Percentiles rank a stretch among this genome's conserved stretches.
phyloP scores from a whole-genome alignment of 1,140 invertebrate species.

The Euschistus heros region DNA sequence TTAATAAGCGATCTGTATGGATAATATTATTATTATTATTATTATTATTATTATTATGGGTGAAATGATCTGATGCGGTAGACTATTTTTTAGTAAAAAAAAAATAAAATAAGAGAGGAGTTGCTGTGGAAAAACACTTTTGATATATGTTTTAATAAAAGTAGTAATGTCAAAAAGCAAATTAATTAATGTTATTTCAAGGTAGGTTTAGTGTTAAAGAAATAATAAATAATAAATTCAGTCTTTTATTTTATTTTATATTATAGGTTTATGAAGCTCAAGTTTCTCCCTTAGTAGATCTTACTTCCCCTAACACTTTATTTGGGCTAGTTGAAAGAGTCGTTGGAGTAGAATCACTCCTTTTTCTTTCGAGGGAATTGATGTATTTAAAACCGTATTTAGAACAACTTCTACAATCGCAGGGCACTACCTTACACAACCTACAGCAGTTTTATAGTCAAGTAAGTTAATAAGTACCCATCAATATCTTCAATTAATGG shows the following conservation, averaged over 20 bases:
- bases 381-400: conserved; percentile 72
- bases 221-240: too few relatives aligned
- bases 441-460: conserved; percentile 64
- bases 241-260: background rate
- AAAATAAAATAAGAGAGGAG: too few relatives aligned
- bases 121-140: too few relatives aligned
- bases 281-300: conserved; percentile 58
- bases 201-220: too few relatives aligned
- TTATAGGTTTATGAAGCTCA: conserved; percentile 47
- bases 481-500: background rate
- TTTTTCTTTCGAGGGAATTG: conserved; percentile 81
- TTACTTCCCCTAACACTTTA: conserved; percentile 57
- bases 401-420: conserved; percentile 56
- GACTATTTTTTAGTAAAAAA: too few relatives aligned
- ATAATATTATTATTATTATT: too few relatives aligned
- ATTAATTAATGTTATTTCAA: too few relatives aligned
- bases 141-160: too few relatives aligned
- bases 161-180: too few relatives aligned
- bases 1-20: too few relatives aligned
- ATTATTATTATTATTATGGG: too few relatives aligned
- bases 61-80: too few relatives aligned
- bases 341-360: conserved; percentile 82
- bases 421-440: conserved; percentile 47
- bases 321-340: conserved; percentile 75
- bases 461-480: conserved; percentile 33